Evolutionary conservation across 2,888 invertebrate species (phyloP).

Genomic region (Catocala fraxini): DNA sequence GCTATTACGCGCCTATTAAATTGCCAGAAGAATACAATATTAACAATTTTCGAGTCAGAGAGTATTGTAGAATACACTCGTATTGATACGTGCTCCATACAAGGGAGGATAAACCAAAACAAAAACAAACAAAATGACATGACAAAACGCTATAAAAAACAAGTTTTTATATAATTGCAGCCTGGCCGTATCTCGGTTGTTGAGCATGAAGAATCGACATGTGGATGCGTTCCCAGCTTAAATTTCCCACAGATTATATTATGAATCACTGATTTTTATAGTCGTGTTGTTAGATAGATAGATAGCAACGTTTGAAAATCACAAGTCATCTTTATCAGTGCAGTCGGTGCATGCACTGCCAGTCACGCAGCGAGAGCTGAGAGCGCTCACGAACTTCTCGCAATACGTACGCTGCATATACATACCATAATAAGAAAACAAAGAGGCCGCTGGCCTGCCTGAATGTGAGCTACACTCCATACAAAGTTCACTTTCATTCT

Average conservation of each 20-base stretch:
- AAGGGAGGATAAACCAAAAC: not conserved
- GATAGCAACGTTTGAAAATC: slow-evolving; percentile 39
- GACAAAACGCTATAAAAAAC: slow-evolving; percentile 11
- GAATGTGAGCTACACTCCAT: slow-evolving; percentile 34
- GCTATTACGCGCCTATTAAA: no score
- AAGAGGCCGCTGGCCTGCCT: slow-evolving; percentile 25
- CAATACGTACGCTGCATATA: slow-evolving; percentile 22
- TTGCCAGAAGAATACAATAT: no score
- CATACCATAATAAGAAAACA: slow-evolving; percentile 34
- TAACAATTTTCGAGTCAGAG: no score
- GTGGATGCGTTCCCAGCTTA: slow-evolving; percentile 24
- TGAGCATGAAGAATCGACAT: slow-evolving; percentile 20
- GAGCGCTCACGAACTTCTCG: slow-evolving; percentile 39
- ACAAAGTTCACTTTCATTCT: slow-evolving; percentile 37
- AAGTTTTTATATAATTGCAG: slow-evolving; percentile 16
- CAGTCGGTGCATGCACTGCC: slow-evolving; percentile 42
- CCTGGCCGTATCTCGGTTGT: slow-evolving; percentile 10
- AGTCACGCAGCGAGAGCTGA: slow-evolving; percentile 48
- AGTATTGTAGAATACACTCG: not conserved
- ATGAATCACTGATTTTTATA: slow-evolving; percentile 33
- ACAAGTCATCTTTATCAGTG: slow-evolving; percentile 39
- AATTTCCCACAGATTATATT: slow-evolving; percentile 39
- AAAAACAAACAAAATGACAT: slow-evolving; percentile 19
- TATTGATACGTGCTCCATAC: not conserved
- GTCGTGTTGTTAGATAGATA: slow-evolving; percentile 32